Percentiles rank a stretch among this genome's conserved stretches.
These are phyloP conservation scores for Coelinius sp. DNA, from an alignment of 2,888 invertebrate genomes.

Conservation along the genomic window DNA sequence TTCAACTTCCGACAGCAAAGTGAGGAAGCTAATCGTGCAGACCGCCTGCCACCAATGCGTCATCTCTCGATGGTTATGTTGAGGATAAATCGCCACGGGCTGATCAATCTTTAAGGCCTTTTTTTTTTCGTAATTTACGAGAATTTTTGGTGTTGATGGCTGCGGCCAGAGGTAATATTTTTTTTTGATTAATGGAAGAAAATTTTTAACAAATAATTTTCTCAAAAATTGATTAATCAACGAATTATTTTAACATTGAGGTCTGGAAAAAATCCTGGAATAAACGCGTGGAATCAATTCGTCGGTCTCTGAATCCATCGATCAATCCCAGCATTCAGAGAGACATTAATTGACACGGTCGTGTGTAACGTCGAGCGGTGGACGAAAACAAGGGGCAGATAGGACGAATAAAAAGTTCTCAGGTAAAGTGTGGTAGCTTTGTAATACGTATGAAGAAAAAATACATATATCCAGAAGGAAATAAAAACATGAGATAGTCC, in stretches of 20 bases:
- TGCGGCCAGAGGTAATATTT: background rate
- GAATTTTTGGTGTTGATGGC: background rate
- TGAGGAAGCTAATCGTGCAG: constrained; percentile 44
- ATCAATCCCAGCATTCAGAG: constrained; percentile 62
- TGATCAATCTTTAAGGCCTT: constrained; percentile 7
- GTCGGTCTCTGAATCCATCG: constrained; percentile 63
- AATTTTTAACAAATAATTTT: background rate
- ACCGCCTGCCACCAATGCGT: constrained; percentile 37
- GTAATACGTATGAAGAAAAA: background rate
- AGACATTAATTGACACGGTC: constrained; percentile 70
- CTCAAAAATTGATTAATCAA: background rate
- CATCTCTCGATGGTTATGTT: constrained; percentile 17
- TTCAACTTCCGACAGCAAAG: constrained; percentile 43
- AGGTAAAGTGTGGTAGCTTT: constrained; percentile 15
- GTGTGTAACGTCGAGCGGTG: constrained; percentile 44
- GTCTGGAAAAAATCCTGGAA: constrained; percentile 16
- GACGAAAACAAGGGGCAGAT: constrained; percentile 8
- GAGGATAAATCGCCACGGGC: constrained; percentile 1
- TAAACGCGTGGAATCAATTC: constrained; percentile 56
- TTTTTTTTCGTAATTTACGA: background rate
- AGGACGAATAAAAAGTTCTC: constrained; percentile 1
- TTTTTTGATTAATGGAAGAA: constrained; percentile 13
- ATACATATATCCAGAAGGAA: constrained; percentile 26
- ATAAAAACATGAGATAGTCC: constrained; percentile 42
- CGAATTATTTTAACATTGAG: background rate